Base-by-base conservation (phyloP, 2,888 invertebrate genomes). In the Heteromyza rotundicornis region DNA sequence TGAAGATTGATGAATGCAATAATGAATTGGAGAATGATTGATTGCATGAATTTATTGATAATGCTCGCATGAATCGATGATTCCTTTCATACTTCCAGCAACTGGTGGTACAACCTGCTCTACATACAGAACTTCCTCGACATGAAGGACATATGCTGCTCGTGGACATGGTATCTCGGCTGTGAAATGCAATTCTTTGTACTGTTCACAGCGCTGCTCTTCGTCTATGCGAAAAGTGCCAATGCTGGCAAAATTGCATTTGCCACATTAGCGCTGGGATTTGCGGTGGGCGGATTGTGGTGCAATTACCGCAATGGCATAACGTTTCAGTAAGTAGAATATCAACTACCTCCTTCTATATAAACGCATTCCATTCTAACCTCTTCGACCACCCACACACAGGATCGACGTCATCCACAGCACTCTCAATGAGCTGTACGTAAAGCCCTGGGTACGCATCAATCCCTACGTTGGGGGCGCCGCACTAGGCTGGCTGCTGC, bases 101-200 rank as follows among this genome's bases (percentile, higher is more conserved):
- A 70, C 60, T 77, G 74, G 73, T 75, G 75, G 75, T 68, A 75
- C 57, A 77, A 79, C 67, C 63, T 77, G 5, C 65, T 77, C 5
- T 75, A 76, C 59, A 72, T 75, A 57, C 71, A 70, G 55, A 76
- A 77, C 62, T 73, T 75, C 54, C 64, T 75, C 35, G 72, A 74
- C 51, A 70, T 75, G 55, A 64, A 69, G 63, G 67, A 71, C 47
- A 77, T 77, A 44, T 73, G 78, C 52, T 69, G 72, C 50, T 75
- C 75, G 1, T 75, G 78, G 74, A 77, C 74, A n/a, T 80, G 79
- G 79, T 79, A 78, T 65, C 62, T 79, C 57, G 75, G 74, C 22
- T 78, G 78, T 57, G 78, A 79, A 68, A 76, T 77, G 75, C 76
- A 78, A 55, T 75, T 71, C 64, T 76, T 73, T 24, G 52, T 75